Evolutionary conservation across 2,888 invertebrate genomes (phyloP).

Genomic region (Neoaliturus tenellus): DNA sequence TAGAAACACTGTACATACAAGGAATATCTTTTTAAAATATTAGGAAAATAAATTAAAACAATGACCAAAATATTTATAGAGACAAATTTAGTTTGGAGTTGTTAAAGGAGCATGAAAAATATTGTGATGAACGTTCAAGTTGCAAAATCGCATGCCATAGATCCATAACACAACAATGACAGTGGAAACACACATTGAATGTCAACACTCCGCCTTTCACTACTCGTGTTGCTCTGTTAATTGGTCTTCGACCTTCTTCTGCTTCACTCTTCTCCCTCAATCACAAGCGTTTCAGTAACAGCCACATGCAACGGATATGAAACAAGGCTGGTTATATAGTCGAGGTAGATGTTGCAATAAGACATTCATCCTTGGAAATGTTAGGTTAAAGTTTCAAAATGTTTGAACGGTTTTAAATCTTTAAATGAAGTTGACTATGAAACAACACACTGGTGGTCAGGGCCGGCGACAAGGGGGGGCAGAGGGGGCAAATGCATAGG

Average conservation of each 20-base stretch:
- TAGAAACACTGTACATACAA: too few species aligned
- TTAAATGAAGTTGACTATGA: too few species aligned
- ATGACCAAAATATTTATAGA: too few species aligned
- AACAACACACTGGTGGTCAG: too few species aligned
- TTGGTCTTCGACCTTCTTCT: constrained; percentile 3
- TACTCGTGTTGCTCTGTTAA: constrained; percentile 1
- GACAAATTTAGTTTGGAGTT: too few species aligned
- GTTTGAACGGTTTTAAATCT: too few species aligned
- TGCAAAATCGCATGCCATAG: background rate
- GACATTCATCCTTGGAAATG: background rate
- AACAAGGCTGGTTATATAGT: background rate
- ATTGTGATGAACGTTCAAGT: background rate
- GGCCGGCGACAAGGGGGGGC: too few species aligned
- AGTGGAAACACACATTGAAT: background rate
- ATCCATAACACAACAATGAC: background rate
- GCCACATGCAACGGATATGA: background rate
- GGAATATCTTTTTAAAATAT: too few species aligned
- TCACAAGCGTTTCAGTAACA: background rate
- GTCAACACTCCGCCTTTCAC: constrained; percentile 11
- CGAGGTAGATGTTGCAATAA: background rate
- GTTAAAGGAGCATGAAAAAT: too few species aligned
- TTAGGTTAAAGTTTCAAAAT: too few species aligned
- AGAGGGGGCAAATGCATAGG: too few species aligned
- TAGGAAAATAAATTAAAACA: too few species aligned
- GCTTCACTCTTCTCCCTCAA: background rate